Base-by-base conservation (phyloP, 1,140 invertebrate genomes). In the Panonychus citri region DNA sequence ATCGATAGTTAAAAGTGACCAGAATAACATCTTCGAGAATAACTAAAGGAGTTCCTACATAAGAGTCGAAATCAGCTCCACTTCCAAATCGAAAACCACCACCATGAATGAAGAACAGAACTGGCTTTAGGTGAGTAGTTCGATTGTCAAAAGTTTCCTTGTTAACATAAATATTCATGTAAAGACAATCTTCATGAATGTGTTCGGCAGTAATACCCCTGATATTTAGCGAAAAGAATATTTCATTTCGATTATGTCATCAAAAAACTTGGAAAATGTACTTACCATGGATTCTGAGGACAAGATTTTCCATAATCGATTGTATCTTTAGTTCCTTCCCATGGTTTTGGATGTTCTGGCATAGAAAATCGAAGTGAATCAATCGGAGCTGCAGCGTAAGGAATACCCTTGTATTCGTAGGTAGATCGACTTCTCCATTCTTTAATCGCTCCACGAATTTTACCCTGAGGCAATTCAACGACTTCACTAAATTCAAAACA, bases 141-240 rank as follows among this genome's bases (percentile, higher is more conserved):
- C 24, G 43, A 4, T 7, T 19, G 1, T 51, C 24, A n/a, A 17
- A 28, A 1, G 49, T 27, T 27, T 26, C 5, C n/a, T 53, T 51
- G 5, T 24, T 55, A 24, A 85, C 84, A 84, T 85, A 91, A 50
- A 94, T 76, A 67, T 90, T 93, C 61, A 94, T 72, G 67, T 91
- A 93, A 0, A 94, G 71, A 66, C 88, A 94, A 67, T 94, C 88
- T 72, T 94, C 88, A 13, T 83, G 85, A 57, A n/a, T 10, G 26
- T 46, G 15, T 19, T 25, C 26, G 8, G 12, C 17, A 1, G 13
- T 46, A n/a, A n/a, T 21, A 10, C 15, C 21, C 17, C 19, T 17
- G n/a, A 24, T n/a, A 46, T 21, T 3, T n/a, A n/a, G n/a, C n/a
- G n/a, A n/a, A n/a, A n/a, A n/a, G n/a, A n/a, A 46, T 21, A 21